Percentiles rank a stretch among this genome's conserved stretches.
Evolutionary conservation across 2,797 vertebrate species (phyloP).

Genomic region (Tiaroga cobitis): DNA sequence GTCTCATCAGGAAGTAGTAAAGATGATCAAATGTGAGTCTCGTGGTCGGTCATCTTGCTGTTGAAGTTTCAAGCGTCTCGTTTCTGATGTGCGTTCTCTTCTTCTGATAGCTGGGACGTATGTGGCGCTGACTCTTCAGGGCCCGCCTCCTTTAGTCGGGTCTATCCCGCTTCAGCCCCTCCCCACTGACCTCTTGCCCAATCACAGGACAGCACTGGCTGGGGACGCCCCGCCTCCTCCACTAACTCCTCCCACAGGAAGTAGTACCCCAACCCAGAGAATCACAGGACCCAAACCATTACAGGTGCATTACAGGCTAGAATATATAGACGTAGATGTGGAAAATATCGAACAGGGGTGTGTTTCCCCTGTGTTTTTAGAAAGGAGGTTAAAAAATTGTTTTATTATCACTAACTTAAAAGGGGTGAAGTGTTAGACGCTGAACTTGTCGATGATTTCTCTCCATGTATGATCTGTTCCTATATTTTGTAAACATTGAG

Average conservation of each 20-base stretch:
- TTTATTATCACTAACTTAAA: too few species aligned
- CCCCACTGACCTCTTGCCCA: constrained; percentile 67
- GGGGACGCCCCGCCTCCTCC: constrained; percentile 79
- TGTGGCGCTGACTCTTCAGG: constrained; percentile 91
- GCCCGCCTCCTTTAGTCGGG: constrained; percentile 80
- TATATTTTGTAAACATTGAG: too few species aligned
- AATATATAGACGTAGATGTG: background rate
- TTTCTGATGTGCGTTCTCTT: background rate
- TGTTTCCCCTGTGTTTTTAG: too few species aligned
- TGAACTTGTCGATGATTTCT: too few species aligned
- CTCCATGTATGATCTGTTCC: too few species aligned
- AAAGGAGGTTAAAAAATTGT: too few species aligned
- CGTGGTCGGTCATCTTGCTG: background rate
- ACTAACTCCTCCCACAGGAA: constrained; percentile 76
- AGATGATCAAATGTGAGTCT: constrained; percentile 95
- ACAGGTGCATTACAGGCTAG: constrained; percentile 77
- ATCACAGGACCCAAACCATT: constrained; percentile 90
- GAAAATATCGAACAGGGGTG: too few species aligned
- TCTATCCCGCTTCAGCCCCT: constrained; percentile 76
- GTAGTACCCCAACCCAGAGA: constrained; percentile 75
- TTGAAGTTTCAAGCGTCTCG: background rate
- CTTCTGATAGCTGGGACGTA: constrained; percentile 84
- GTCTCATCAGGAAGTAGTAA: constrained; percentile 95
- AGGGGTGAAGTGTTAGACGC: too few species aligned
- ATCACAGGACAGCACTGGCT: constrained; percentile 67